phyloP scores from a whole-genome alignment of 2,113 vertebrate genomes.

The Podarcis muralis region DNA sequence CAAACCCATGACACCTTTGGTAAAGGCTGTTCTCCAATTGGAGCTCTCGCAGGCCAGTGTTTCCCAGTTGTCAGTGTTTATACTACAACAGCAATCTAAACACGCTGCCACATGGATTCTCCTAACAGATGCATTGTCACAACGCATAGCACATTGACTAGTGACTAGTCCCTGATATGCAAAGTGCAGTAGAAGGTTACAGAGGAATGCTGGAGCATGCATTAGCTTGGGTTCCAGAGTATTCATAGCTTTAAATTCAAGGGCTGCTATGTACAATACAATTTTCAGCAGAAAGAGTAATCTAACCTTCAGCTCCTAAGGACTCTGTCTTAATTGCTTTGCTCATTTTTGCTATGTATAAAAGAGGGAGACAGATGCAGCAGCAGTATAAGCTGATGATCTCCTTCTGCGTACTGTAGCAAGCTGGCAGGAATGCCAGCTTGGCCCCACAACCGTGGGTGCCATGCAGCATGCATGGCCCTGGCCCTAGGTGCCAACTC shows the following conservation, averaged over 20 bases:
- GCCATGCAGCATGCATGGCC: too few relatives aligned
- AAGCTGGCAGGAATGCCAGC: background rate
- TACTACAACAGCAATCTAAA: too few relatives aligned
- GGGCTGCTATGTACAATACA: background rate
- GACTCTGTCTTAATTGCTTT: background rate
- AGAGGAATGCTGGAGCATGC: background rate
- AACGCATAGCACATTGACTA: background rate
- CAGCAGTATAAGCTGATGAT: too few relatives aligned
- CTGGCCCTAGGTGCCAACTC: too few relatives aligned
- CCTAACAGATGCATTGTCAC: background rate
- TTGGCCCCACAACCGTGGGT: too few relatives aligned
- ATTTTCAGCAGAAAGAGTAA: background rate
- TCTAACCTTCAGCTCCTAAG: background rate
- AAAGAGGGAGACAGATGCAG: background rate
- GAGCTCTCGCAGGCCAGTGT: too few relatives aligned
- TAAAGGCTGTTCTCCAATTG: too few relatives aligned
- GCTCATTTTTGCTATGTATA: background rate
- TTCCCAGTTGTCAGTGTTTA: too few relatives aligned
- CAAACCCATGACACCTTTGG: too few relatives aligned
- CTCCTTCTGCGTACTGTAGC: too few relatives aligned
- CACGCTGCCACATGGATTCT: too few relatives aligned
- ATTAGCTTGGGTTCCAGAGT: background rate
- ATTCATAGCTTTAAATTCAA: background rate
- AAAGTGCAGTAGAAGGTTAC: background rate
- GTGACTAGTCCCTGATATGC: background rate